A percentile compares a stretch with the other conserved stretches of the same genome.
Conservation (phyloP, 53 echinoderm and acorn worm species). For the Patiria pectinifera region DNA sequence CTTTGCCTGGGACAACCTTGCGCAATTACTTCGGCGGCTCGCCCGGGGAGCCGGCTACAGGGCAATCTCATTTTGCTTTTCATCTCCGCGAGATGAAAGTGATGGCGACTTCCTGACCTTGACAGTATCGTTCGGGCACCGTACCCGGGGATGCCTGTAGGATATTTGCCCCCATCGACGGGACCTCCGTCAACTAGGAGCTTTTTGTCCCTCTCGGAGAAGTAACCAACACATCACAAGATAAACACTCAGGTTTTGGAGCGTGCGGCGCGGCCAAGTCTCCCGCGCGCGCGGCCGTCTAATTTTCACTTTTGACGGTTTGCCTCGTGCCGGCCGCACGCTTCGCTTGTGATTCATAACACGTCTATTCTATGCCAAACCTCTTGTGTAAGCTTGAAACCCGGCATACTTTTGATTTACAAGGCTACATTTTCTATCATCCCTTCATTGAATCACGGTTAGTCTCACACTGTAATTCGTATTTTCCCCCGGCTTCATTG, state of each 20-base stretch:
- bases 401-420: neutral
- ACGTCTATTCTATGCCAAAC: neutral
- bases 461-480: neutral
- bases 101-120: constrained; percentile 59
- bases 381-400: neutral
- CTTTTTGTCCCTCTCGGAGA: neutral
- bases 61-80: constrained; percentile 59
- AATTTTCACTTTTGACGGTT: constrained; percentile 20
- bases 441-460: constrained; percentile 2
- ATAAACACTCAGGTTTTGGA: constrained; percentile 5
- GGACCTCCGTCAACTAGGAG: neutral
- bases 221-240: neutral
- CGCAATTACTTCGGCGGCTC: constrained; percentile 45
- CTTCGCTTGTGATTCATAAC: constrained; percentile 12
- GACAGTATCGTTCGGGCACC: constrained; percentile 42
- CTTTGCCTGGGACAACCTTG: constrained; percentile 56
- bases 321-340: neutral
- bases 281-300: neutral
- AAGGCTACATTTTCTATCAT: neutral
- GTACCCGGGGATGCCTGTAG: constrained; percentile 14
- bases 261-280: neutral
- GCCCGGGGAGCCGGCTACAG: constrained; percentile 33
- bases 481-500: neutral
- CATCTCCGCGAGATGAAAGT: constrained; percentile 53
- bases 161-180: constrained; percentile 28